Percentiles rank a stretch among this genome's conserved stretches.
Conservation (phyloP, 2,888 invertebrate species). For the Tolmerus cingulatus region DNA sequence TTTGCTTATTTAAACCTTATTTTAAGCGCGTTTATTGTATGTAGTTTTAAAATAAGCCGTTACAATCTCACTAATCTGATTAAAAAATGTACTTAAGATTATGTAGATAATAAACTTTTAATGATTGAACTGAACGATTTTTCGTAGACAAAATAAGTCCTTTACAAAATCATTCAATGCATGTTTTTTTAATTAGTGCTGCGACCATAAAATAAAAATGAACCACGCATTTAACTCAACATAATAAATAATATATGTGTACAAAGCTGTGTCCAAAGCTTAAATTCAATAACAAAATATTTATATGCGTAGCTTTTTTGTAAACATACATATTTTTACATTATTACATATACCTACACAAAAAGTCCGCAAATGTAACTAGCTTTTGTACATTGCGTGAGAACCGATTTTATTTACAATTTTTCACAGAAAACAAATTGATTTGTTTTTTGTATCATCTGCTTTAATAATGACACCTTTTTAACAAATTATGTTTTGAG, state of each 20-base stretch:
- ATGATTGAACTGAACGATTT: neutral
- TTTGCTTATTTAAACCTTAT: too few species aligned
- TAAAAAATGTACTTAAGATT: too few species aligned
- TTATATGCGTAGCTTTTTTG: neutral
- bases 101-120: neutral
- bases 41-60: too few species aligned
- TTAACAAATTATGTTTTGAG: neutral
- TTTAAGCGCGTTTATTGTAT: too few species aligned
- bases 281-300: constrained; percentile 3
- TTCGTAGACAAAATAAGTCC: neutral
- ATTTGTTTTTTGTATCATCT: neutral
- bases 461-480: neutral
- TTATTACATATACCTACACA: neutral
- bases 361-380: neutral
- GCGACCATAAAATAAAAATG: neutral
- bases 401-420: neutral
- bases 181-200: neutral
- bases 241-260: neutral
- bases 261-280: constrained; percentile 10
- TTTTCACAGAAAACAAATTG: neutral
- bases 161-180: constrained; percentile 9
- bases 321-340: neutral
- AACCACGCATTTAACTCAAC: neutral
- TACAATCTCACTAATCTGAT: too few species aligned
- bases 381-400: constrained; percentile 29